These are phyloP conservation scores for Cinara cedri DNA, from an alignment of 2,888 invertebrate species.

Conservation along the genomic window DNA sequence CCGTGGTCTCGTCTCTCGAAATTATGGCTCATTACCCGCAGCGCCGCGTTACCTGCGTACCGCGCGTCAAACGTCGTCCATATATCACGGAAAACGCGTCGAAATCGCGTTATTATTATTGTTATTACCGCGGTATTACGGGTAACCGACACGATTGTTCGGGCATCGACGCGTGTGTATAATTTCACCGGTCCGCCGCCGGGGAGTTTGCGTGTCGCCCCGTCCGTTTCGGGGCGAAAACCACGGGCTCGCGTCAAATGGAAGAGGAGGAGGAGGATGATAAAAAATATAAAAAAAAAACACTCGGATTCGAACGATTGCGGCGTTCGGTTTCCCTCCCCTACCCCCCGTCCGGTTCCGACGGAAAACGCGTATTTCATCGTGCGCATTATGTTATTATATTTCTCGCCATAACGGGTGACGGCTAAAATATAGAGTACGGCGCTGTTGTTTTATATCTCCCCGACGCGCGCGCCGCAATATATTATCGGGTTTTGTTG, in stretches of 20 bases:
- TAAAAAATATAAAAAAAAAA: neutral
- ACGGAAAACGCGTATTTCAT: neutral
- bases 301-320: no score
- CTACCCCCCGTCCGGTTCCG: neutral
- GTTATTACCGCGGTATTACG: no score
- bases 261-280: neutral
- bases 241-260: neutral
- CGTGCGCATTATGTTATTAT: no score
- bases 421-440: no score
- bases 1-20: conserved; percentile 20
- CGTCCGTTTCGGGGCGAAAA: neutral
- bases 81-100: conserved; percentile 40
- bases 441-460: no score
- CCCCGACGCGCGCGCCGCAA: no score
- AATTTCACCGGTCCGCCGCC: conserved; percentile 35
- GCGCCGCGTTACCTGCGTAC: neutral
- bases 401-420: no score
- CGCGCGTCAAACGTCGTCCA: conserved; percentile 44
- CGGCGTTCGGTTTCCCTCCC: no score
- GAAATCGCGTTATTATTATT: conserved; percentile 16
- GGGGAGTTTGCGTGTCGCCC: conserved; percentile 19
- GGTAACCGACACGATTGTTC: no score
- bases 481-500: no score
- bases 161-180: conserved; percentile 20
- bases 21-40: conserved; percentile 43